Conservation (phyloP, 2,888 invertebrate species). For the Marronus borbonicus region DNA sequence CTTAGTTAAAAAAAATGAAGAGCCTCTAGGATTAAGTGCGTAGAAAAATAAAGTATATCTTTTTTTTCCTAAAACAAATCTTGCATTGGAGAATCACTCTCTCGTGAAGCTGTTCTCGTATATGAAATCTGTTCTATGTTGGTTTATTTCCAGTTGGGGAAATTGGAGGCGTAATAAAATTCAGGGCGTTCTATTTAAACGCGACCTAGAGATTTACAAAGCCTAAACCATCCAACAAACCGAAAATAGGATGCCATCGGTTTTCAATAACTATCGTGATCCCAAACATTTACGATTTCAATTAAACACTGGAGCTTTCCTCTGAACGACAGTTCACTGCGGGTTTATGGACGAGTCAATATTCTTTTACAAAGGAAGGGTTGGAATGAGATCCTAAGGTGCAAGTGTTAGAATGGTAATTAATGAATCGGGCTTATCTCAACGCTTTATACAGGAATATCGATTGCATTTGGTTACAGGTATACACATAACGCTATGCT, state of each 20-base stretch:
- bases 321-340: constrained; percentile 2
- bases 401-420: constrained; percentile 33
- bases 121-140: too few species aligned
- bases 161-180: too few species aligned
- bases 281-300: constrained; percentile 10
- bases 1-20: too few species aligned
- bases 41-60: too few species aligned
- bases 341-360: background rate
- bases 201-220: constrained; percentile 7
- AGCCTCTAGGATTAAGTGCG: too few species aligned
- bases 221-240: background rate
- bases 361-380: constrained; percentile 19
- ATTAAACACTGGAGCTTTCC: constrained; percentile 18
- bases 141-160: too few species aligned
- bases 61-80: too few species aligned
- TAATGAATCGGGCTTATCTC: constrained; percentile 22
- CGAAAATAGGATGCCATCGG: constrained; percentile 7
- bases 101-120: too few species aligned
- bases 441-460: constrained; percentile 24
- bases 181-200: background rate
- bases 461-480: constrained; percentile 32
- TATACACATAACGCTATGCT: constrained; percentile 3
- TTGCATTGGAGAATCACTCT: too few species aligned
- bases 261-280: constrained; percentile 22
- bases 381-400: constrained; percentile 15